A percentile compares a stretch with the other conserved stretches of the same genome.
These are phyloP conservation scores for Typhlichthys subterraneus DNA, from an alignment of 2,797 vertebrate species.

Conservation along the genomic window DNA sequence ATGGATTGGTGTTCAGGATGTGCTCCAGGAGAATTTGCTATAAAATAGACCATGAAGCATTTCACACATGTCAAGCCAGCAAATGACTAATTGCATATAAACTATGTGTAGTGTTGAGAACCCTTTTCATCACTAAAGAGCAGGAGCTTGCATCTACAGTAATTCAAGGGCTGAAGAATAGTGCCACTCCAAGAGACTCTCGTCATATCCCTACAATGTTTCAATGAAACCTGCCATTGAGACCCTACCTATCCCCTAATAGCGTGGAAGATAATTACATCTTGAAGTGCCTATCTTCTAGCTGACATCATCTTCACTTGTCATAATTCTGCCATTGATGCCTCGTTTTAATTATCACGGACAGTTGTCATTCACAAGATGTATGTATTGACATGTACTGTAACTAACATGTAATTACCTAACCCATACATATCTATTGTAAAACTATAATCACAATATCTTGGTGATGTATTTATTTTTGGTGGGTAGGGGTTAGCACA, in stretches of 20 bases:
- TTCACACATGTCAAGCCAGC: conserved; percentile 60
- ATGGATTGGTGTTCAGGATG: background rate
- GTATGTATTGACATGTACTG: too few relatives aligned
- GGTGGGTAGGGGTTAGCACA: too few relatives aligned
- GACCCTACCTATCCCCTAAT: conserved; percentile 28
- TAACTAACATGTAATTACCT: too few relatives aligned
- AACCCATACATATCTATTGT: too few relatives aligned
- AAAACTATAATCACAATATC: too few relatives aligned
- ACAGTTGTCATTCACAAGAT: too few relatives aligned
- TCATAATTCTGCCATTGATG: conserved; percentile 52
- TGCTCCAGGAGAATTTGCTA: conserved; percentile 13
- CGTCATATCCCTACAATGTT: conserved; percentile 69
- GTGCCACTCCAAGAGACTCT: conserved; percentile 61
- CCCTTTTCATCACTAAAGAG: conserved; percentile 66
- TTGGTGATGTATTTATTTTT: too few relatives aligned
- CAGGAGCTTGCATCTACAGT: conserved; percentile 52
- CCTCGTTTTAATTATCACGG: conserved; percentile 15
- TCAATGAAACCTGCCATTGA: conserved; percentile 66
- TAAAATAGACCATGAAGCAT: conserved; percentile 49
- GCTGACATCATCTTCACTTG: conserved; percentile 50
- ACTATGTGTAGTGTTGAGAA: conserved; percentile 48
- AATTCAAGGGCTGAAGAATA: conserved; percentile 62
- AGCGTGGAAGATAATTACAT: conserved; percentile 40
- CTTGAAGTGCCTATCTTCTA: conserved; percentile 37
- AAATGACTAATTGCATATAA: conserved; percentile 55